Evolutionary conservation across 2,888 invertebrate genomes (phyloP), one percentile per base, ranked within the genome.

Genomic region (Xestia sexstrigata): DNA sequence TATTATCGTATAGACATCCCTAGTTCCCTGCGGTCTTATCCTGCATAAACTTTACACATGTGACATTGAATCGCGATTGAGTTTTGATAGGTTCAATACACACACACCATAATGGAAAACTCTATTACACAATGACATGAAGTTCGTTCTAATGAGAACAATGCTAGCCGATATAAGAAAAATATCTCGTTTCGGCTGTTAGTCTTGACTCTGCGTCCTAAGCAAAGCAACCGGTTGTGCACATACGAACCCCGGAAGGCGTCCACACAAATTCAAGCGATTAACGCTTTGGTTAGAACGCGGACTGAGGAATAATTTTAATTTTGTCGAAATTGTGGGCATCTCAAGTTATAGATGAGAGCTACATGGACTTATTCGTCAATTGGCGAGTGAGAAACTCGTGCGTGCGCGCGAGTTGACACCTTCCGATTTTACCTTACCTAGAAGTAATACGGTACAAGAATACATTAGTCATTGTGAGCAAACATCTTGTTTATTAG

Each of bases 401-500:
- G 35, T 35, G 35, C 35, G 35, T 35, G 35, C 3, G 35, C 35
- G 35, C 35, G 35, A 35, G 35, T 35, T 35, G 3, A 35, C 35
- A 35, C 35, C 35, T 35, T 35, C 35, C 35, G 35, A 3, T 35
- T 35, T 35, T 35, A 35, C 35, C 35, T 35, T 35, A n/a, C n/a
- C n/a, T 30, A 42, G 7, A 49, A 76, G 42, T 47, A 70, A 47
- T 8, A 55, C 7, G 15, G 9, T 42, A 26, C n/a, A 7, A 30
- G 23, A 58, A 23, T 60, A 52, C 17, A 62, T 52, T 26, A 67
- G 26, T 52, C 15, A 0, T 26, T 5, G 35, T 52, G 45, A 67
- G 11, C 66, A 73, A 60, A 66, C 58, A 52, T 78, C 58, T 78
- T 60, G 26, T 79, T 79, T 66, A 78, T 78, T 78, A 11, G 42